Percentiles rank a stretch among this genome's conserved stretches.
phyloP scores from a whole-genome alignment of 2,113 vertebrate species.

The Ceratotherium simum region DNA sequence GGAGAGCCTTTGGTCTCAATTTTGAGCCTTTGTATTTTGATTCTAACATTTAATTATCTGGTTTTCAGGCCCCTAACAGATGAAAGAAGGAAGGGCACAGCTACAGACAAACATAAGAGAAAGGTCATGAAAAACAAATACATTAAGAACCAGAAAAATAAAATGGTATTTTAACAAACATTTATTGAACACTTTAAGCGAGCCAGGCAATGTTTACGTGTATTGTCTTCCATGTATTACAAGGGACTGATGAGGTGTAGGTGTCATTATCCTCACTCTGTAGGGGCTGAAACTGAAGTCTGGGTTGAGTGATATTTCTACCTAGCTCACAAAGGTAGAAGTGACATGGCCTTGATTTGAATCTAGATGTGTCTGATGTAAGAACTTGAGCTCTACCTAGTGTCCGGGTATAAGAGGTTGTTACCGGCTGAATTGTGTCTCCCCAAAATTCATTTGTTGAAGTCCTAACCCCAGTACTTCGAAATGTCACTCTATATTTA shows the following conservation, averaged over 20 bases:
- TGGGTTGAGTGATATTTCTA: not conserved
- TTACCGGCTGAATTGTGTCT: not conserved
- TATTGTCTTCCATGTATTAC: not conserved
- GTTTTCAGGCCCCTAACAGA: not conserved
- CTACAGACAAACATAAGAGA: not conserved
- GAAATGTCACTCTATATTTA: not conserved
- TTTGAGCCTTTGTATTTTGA: not conserved
- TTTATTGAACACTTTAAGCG: not conserved
- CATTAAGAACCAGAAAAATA: not conserved
- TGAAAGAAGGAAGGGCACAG: not conserved
- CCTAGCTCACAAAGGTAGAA: not conserved
- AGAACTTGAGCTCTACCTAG: not conserved
- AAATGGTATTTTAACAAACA: not conserved
- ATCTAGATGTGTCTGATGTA: not conserved
- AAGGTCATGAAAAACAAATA: not conserved
- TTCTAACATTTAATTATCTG: not conserved
- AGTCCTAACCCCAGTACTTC: not conserved
- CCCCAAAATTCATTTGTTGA: not conserved
- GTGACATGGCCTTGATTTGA: not conserved
- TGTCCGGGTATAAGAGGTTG: too few species aligned
- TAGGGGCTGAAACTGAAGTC: not conserved
- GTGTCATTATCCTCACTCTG: not conserved
- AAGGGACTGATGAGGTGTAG: not conserved
- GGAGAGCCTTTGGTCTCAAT: not conserved
- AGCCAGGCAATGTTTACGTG: rapidly evolving